Percentiles rank a stretch among this genome's conserved stretches.
Evolutionary conservation across 2,113 vertebrate genomes (phyloP).

Genomic region (Charina bottae): DNA sequence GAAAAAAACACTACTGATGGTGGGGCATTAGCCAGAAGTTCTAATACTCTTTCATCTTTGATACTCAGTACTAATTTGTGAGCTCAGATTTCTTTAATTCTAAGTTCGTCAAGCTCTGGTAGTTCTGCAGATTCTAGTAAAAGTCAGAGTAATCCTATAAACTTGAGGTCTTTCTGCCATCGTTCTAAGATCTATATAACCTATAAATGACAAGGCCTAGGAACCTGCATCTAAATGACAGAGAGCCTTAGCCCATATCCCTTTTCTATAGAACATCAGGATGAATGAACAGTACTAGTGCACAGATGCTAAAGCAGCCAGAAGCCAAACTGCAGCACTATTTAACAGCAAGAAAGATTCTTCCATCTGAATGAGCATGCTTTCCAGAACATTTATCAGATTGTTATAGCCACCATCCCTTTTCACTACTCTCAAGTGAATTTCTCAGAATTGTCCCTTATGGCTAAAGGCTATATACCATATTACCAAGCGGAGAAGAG

Average conservation of each 20-base stretch:
- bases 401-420: constrained; percentile 68
- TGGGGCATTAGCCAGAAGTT: not conserved
- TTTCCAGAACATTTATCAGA: constrained; percentile 77
- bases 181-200: not conserved
- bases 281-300: constrained; percentile 31
- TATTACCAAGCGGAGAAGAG: constrained; percentile 43
- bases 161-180: not conserved
- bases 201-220: not conserved
- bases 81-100: not conserved
- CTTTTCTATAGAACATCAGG: constrained; percentile 4
- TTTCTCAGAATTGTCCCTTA: constrained; percentile 46
- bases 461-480: constrained; percentile 59
- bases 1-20: not conserved
- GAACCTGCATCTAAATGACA: not conserved
- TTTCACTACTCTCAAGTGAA: constrained; percentile 47
- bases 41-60: not conserved
- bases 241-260: constrained; percentile 10
- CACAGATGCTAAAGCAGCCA: constrained; percentile 63
- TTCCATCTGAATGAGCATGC: constrained; percentile 69
- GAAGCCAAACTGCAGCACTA: constrained; percentile 59
- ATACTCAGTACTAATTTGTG: not conserved
- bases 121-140: not conserved
- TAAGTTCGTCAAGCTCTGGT: not conserved
- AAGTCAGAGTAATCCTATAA: not conserved
- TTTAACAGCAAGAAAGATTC: constrained; percentile 59